Evolutionary conservation across 2,797 vertebrate species (phyloP).

Genomic region (Rhinoraja longicauda): DNA sequence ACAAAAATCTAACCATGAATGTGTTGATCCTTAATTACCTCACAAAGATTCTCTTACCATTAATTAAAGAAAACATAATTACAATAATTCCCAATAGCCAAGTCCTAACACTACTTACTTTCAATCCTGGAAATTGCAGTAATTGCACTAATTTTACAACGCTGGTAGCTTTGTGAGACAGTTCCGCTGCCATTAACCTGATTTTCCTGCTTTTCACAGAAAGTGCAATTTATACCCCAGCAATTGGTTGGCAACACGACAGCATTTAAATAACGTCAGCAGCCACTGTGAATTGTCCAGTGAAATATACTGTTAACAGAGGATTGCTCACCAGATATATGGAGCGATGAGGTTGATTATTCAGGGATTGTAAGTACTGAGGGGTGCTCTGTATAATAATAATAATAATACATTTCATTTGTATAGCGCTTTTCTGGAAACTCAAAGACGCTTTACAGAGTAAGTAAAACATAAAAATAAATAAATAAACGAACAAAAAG

Average conservation of each 20-base stretch:
- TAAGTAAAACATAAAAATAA: too few species aligned
- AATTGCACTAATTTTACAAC: neutral
- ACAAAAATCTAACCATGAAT: neutral
- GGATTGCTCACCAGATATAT: neutral
- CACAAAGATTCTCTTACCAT: neutral
- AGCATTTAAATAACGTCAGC: neutral
- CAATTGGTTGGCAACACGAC: neutral
- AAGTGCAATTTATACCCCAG: neutral
- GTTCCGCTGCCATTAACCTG: neutral
- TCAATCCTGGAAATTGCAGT: neutral
- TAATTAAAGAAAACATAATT: slow-evolving; percentile 25
- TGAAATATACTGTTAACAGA: neutral
- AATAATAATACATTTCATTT: too few species aligned
- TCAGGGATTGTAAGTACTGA: neutral
- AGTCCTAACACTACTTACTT: neutral
- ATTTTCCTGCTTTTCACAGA: neutral
- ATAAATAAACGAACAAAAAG: too few species aligned
- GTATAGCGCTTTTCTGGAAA: too few species aligned
- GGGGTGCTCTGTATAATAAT: neutral
- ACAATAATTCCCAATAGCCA: slow-evolving; percentile 23
- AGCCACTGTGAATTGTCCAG: neutral
- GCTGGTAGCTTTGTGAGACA: neutral
- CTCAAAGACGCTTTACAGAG: too few species aligned
- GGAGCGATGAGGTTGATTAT: neutral
- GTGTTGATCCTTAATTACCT: slow-evolving; percentile 3